These are phyloP conservation scores for Parazoanthus darwini DNA, from an alignment of 92 coral and sea anemone species.

Conservation along the genomic window DNA sequence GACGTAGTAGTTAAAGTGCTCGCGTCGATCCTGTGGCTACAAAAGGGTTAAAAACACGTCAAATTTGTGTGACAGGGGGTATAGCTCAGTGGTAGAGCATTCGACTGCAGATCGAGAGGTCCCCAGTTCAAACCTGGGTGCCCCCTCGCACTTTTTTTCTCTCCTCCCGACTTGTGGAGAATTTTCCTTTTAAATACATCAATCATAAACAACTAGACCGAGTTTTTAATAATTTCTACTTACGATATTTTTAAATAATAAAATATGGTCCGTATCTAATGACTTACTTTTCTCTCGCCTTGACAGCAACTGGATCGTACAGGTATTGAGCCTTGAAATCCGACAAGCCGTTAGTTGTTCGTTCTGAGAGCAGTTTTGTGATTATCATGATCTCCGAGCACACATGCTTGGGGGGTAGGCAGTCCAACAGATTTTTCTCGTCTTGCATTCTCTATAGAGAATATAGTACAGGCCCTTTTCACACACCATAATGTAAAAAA, in stretches of 20 bases:
- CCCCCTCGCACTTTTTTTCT: not conserved
- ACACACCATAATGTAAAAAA: too few relatives aligned
- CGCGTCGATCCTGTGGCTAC: too few relatives aligned
- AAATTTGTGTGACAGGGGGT: conserved; percentile 2
- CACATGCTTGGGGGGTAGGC: conserved; percentile 81
- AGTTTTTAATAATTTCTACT: too few relatives aligned
- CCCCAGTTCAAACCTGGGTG: conserved; percentile 51
- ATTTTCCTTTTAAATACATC: too few relatives aligned
- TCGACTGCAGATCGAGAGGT: conserved; percentile 66
- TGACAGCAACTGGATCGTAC: conserved; percentile 74
- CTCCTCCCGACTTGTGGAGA: too few relatives aligned
- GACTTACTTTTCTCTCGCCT: conserved; percentile 78
- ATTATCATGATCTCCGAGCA: conserved; percentile 79
- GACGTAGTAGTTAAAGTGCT: too few relatives aligned
- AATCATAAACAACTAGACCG: too few relatives aligned
- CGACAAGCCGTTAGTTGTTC: conserved; percentile 77
- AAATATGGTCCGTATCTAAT: too few relatives aligned
- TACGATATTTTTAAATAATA: too few relatives aligned
- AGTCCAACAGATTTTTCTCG: conserved; percentile 68
- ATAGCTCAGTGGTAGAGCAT: conserved; percentile 78
- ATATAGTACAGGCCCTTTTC: too few relatives aligned
- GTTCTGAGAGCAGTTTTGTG: conserved; percentile 82
- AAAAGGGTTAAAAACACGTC: too few relatives aligned
- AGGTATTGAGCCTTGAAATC: conserved; percentile 74
- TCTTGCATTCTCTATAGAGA: conserved; percentile 79